Base-by-base conservation (phyloP, 2,113 vertebrate genomes). In the Ornithorhynchus anatinus region DNA sequence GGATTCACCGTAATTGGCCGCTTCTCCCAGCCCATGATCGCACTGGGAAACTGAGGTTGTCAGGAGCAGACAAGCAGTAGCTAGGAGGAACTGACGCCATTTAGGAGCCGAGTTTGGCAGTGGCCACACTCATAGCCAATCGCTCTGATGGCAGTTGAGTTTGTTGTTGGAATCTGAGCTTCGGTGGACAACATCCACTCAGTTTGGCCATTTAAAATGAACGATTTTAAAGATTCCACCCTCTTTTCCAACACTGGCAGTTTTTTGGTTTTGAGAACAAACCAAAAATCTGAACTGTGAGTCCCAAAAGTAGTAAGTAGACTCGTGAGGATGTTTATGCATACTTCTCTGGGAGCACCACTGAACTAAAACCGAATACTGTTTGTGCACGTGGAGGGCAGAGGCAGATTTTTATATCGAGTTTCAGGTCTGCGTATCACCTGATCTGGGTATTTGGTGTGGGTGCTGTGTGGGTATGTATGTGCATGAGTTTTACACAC, bases 401-500 rank as follows among this genome's bases (percentile, higher is more conserved):
- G 1, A 25, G 20, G 36, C 1, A 2, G 56, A 9, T 59, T 75
- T n/a, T 2, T 0, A 8, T 64, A 61, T 45, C 69, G 23, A 5
- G 72, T 45, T 48, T 37, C 1, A 57, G 58, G 40, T 33, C 77
- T 80, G 66, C 52, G 59, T 38, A 2, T 37, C 72, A 61, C 51
- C 63, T 57, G 60, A 33, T 54, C 50, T 38, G 72, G 20, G 47
- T 71, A 27, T 47, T 44, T 54, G 15, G 1, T 63, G 62, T 37
- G 31, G 48, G 47, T 59, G 2, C 37, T 44, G 70, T 71, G 68
- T 78, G 57, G 57, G 38, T 66, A 66, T 27, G 54, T 81, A 32
- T 81, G 84, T 80, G 25, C 33, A 3, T 63, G 42, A 58, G 19
- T 43, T 71, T 62, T 80, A 31, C 50, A 69, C 80, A 79, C 81